Conservation (phyloP, 2,888 invertebrate species). For the Liposcelis brunnea region DNA sequence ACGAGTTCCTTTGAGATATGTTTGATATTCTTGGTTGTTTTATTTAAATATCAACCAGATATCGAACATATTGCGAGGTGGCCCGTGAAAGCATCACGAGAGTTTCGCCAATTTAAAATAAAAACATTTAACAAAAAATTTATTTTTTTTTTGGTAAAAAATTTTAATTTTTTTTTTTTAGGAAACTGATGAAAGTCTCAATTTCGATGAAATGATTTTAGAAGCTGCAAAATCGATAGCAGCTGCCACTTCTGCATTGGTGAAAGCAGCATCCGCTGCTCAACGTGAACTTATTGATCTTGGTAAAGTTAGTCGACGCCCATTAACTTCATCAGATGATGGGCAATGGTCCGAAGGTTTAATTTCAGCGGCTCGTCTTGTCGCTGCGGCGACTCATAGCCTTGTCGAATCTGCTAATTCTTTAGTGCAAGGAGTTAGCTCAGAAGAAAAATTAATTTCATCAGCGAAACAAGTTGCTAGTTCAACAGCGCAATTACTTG, state of each 20-base stretch:
- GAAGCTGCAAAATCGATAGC: slow-evolving; percentile 97
- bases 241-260: slow-evolving; percentile 89
- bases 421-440: slow-evolving; percentile 77
- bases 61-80: slow-evolving; percentile 89
- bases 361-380: slow-evolving; percentile 85
- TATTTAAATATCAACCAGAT: slow-evolving; percentile 75
- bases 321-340: slow-evolving; percentile 76
- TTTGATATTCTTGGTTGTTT: slow-evolving; percentile 99
- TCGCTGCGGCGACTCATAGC: slow-evolving; percentile 94
- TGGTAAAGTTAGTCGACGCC: slow-evolving; percentile 68
- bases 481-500: slow-evolving; percentile 90
- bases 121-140: too few relatives aligned
- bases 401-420: slow-evolving; percentile 96
- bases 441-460: slow-evolving; percentile 91
- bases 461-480: slow-evolving; percentile 93
- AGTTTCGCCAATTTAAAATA: too few relatives aligned
- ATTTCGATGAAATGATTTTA: slow-evolving; percentile 98
- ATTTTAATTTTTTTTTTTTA: slow-evolving; percentile 32
- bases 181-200: slow-evolving; percentile 83
- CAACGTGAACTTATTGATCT: slow-evolving; percentile 84
- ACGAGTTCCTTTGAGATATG: slow-evolving; percentile 79
- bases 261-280: slow-evolving; percentile 91
- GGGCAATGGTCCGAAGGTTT: slow-evolving; percentile 97
- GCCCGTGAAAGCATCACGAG: too few relatives aligned
- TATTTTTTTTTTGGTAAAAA: too few relatives aligned